Evolutionary conservation across 2,888 invertebrate genomes (phyloP).

Genomic region (Mellilla xanthometata): DNA sequence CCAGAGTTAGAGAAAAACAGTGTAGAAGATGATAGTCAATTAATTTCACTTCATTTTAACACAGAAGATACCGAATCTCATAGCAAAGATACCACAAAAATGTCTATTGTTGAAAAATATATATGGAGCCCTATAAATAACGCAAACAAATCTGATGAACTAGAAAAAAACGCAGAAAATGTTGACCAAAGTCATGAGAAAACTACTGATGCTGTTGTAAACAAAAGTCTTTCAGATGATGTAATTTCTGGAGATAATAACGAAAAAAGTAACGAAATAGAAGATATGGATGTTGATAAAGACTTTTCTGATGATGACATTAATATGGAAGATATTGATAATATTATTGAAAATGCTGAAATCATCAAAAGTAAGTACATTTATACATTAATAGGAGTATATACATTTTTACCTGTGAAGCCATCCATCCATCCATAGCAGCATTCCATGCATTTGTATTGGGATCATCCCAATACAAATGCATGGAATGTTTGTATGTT

Average conservation of each 20-base stretch:
- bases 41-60: constrained; percentile 45
- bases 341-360: constrained; percentile 62
- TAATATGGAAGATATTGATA: constrained; percentile 64
- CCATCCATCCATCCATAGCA: too few relatives aligned
- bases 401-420: too few relatives aligned
- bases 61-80: neutral
- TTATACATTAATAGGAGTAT: too few relatives aligned
- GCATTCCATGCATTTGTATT: too few relatives aligned
- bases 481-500: too few relatives aligned
- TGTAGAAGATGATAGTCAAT: constrained; percentile 43
- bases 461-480: too few relatives aligned
- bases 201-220: neutral
- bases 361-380: constrained; percentile 50
- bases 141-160: neutral
- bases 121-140: neutral
- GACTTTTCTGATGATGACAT: constrained; percentile 63
- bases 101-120: neutral
- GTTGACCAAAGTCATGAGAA: neutral
- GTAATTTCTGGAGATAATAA: too few relatives aligned
- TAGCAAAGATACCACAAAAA: neutral
- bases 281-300: constrained; percentile 32
- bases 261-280: constrained; percentile 17
- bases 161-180: constrained; percentile 12
- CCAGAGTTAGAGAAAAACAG: constrained; percentile 3
- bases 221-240: neutral